phyloP scores from a whole-genome alignment of 2,888 invertebrate species.

The Neocrepidodera transversa region DNA sequence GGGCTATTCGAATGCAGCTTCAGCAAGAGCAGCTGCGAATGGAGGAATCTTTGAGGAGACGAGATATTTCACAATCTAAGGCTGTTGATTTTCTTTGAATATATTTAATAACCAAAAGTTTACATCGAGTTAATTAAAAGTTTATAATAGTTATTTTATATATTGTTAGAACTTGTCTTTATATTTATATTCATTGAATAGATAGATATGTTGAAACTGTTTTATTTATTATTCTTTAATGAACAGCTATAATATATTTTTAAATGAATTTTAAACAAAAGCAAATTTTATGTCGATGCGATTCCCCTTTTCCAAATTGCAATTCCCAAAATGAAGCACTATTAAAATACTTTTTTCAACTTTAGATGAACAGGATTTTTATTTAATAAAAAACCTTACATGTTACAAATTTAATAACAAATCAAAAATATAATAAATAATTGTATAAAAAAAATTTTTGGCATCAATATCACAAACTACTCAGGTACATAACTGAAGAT shows the following conservation, averaged over 20 bases:
- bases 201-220: constrained; percentile 34
- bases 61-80: constrained; percentile 57
- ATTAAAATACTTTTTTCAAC: too few relatives aligned
- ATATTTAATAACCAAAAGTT: constrained; percentile 40
- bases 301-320: too few relatives aligned
- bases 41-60: constrained; percentile 61
- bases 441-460: constrained; percentile 17
- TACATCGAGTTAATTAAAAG: constrained; percentile 50
- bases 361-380: too few relatives aligned
- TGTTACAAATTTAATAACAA: too few relatives aligned
- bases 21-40: constrained; percentile 71
- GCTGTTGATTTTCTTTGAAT: constrained; percentile 58
- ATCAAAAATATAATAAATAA: too few relatives aligned
- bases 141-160: constrained; percentile 53
- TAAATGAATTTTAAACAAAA: background rate
- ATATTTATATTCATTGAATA: constrained; percentile 53
- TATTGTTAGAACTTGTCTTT: constrained; percentile 55
- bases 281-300: too few relatives aligned
- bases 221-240: constrained; percentile 15
- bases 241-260: background rate
- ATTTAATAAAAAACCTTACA: too few relatives aligned
- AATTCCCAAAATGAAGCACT: too few relatives aligned
- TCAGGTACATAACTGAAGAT: constrained; percentile 17
- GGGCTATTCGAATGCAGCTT: constrained; percentile 71
- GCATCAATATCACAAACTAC: constrained; percentile 19